Base-by-base conservation (phyloP, 1,140 invertebrate genomes). In the Sipha flava region DNA sequence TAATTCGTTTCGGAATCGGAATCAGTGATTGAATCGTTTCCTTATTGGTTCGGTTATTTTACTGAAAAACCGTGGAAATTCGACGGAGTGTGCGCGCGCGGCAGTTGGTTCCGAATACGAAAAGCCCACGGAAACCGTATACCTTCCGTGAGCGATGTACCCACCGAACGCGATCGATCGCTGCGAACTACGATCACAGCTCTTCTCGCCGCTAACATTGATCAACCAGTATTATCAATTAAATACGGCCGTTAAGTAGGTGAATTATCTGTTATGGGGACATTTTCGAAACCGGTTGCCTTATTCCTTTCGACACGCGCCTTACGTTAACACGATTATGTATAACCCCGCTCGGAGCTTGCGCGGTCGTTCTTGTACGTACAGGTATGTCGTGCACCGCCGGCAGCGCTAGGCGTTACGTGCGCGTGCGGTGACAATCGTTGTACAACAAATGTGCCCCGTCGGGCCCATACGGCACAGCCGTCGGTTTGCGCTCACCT, bases 401-500 rank as follows among this genome's bases (percentile, higher is more conserved):
- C n/a, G n/a, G n/a, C n/a, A n/a, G n/a, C n/a, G n/a, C n/a, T n/a
- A n/a, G n/a, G n/a, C n/a, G n/a, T n/a, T n/a, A n/a, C n/a, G n/a
- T n/a, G n/a, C n/a, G n/a, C n/a, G n/a, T n/a, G n/a, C n/a, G n/a
- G n/a, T n/a, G n/a, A n/a, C n/a, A n/a, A n/a, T n/a, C n/a, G n/a
- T n/a, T 40, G 37, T 40, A 40, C 37, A 10, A 40, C 37, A 10
- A 6, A 40, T 40, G 37, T 10, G 37, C 37, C n/a, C n/a, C n/a
- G n/a, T n/a, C n/a, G n/a, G n/a, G n/a, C n/a, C n/a, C n/a, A n/a
- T n/a, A n/a, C n/a, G n/a, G n/a, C n/a, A n/a, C n/a, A n/a, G n/a
- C n/a, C n/a, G n/a, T n/a, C n/a, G n/a, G n/a, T 37, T 23, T 1
- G n/a, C 23, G 83, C 86, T 88, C 83, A 91, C 90, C 91, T 82